Evolutionary conservation across 2,888 invertebrate genomes (phyloP).

Genomic region (Eledone cirrhosa): DNA sequence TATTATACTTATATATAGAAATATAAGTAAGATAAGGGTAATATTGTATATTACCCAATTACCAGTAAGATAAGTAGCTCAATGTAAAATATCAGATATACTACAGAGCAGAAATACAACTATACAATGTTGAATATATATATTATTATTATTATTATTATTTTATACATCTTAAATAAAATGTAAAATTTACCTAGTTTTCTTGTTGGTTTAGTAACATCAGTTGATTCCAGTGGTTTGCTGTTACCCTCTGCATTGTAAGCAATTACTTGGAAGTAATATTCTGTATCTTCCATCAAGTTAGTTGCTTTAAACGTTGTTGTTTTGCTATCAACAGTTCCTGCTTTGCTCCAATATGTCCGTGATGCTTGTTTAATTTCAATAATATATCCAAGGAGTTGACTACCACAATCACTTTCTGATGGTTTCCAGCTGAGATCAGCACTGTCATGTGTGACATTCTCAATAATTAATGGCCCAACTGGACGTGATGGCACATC

Average conservation of each 20-base stretch:
- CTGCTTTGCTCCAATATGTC: conserved; percentile 80
- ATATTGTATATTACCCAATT: no score
- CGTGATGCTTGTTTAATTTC: conserved; percentile 78
- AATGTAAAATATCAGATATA: no score
- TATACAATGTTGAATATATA: no score
- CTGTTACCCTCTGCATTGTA: conserved; percentile 92
- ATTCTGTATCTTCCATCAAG: conserved; percentile 77
- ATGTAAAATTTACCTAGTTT: conserved; percentile 43
- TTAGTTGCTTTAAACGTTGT: conserved; percentile 41
- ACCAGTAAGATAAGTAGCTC: no score
- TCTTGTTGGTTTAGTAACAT: conserved; percentile 47
- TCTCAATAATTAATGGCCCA: conserved; percentile 78
- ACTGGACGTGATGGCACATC: conserved; percentile 90
- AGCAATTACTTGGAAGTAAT: conserved; percentile 86
- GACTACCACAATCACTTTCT: conserved; percentile 56
- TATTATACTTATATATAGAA: no score
- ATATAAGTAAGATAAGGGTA: no score
- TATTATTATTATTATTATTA: no score
- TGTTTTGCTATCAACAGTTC: conserved; percentile 61
- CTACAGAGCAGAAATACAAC: no score
- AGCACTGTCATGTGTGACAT: conserved; percentile 84
- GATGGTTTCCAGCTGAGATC: conserved; percentile 72
- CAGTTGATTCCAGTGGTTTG: conserved; percentile 77
- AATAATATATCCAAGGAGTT: conserved; percentile 54
- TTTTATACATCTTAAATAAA: no score